Base-by-base conservation (phyloP, 2,797 vertebrate species). In the Melanogrammus aeglefinus region DNA sequence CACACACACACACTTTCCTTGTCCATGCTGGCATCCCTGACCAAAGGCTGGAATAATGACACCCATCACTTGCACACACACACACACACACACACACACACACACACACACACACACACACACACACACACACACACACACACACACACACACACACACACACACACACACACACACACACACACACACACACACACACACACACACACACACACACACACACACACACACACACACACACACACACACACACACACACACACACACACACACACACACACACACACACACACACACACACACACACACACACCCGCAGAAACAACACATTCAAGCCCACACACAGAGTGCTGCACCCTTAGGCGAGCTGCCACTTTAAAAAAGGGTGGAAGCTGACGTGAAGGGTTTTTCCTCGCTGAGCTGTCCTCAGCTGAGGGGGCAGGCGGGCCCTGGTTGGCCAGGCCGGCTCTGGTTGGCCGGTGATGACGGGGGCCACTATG, bases 401-500 rank as follows among this genome's bases (percentile, higher is more conserved):
- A 90, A 78, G 74, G 85, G 77, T 84, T 89, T 88, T 76, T 81
- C 83, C 80, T 89, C 47, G 88, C 87, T 82, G 83, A 82, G 88
- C 90, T 91, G 86, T 80, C 81, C 85, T 88, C 89, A 85, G 83
- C 79, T 92, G 91, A 92, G 92, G 93, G 91, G 89, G 90, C 36
- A 38, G 36, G 38, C 38, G 1, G 38, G 8, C 7, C 38, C 38
- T 10, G 9, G 38, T 39, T 39, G 7, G 38, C 38, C 38, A 1
- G 36, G 6, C 36, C 8, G 36, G 36, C 8, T 6, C 36, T 9
- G 8, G 36, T 38, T 38, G 6, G 36, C 36, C 6, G 36, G 36
- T 38, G 38, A 9, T 39, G 38, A 39, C n/a, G n/a, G 7, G 38
- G 38, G 38, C 35, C 5, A 8, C 9, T 8, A 0, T 6, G 38